These are phyloP conservation scores for Glaucidium brasilianum DNA, from an alignment of 2,113 vertebrate species.

Conservation along the genomic window DNA sequence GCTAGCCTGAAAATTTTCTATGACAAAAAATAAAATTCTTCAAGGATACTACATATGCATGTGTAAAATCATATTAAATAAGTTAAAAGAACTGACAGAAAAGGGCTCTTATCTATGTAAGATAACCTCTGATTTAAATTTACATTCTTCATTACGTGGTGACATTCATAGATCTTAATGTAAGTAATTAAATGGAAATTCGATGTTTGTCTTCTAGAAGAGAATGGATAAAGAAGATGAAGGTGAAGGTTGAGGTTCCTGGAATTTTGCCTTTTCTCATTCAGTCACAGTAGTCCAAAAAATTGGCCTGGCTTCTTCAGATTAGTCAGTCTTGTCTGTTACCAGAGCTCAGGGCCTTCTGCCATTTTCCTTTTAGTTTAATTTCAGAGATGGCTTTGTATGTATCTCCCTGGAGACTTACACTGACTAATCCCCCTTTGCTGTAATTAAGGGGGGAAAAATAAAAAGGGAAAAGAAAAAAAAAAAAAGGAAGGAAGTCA, in stretches of 20 bases:
- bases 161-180: neutral
- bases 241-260: neutral
- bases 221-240: neutral
- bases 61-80: neutral
- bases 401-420: slow-evolving; percentile 70
- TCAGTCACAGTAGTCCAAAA: slow-evolving; percentile 10
- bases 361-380: slow-evolving; percentile 75
- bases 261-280: neutral
- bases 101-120: neutral
- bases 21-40: neutral
- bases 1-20: neutral
- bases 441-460: slow-evolving; percentile 85
- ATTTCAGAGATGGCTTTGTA: slow-evolving; percentile 78
- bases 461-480: neutral
- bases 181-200: slow-evolving; percentile 42
- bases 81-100: neutral
- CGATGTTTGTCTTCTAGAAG: neutral
- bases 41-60: neutral
- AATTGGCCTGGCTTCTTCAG: slow-evolving; percentile 48
- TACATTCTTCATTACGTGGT: neutral
- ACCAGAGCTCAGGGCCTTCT: slow-evolving; percentile 54
- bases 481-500: slow-evolving; percentile 72
- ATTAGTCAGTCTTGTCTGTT: slow-evolving; percentile 62
- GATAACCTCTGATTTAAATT: neutral
- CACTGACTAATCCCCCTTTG: slow-evolving; percentile 88